Base-by-base conservation (phyloP, 1,140 invertebrate species). In the Leucophenga varia region DNA sequence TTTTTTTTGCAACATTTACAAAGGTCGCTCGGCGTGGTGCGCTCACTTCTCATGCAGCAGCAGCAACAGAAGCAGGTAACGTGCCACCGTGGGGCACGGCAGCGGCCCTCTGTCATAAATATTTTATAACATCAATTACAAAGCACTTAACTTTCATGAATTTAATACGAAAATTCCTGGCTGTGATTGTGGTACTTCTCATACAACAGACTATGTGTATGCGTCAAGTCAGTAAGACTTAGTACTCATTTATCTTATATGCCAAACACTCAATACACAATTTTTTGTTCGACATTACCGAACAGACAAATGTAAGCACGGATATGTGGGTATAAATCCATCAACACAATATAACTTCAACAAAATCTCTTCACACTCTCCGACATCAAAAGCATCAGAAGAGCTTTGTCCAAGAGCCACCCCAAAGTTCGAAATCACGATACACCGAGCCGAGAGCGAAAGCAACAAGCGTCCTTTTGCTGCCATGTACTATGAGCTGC, bases 111-210 rank as follows among this genome's bases (percentile, higher is more conserved):
- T 72, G 64, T 72, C 68, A 72, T 72, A 72, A 72, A 72, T 72
- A 68, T 72, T 72, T 72, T 72, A 72, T 72, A 69, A 72, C 64
- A 72, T 69, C 68, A 72, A 72, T 72, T 72, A 72, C 68, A 64
- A 65, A 72, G 68, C 68, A 72, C 68, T 72, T 72, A 72, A 72
- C 68, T 72, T 72, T 65, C 64, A 72, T 69, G 64, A 72, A 72
- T 72, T 72, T 72, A 71, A 71, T 71, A 71, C 67, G 55, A 59
- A 59, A 67, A 58, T 55, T 36, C 43, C 47, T 37, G 22, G 22
- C 22, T 10, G 22, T n/a, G n/a, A n/a, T n/a, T n/a, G n/a, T n/a
- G n/a, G n/a, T n/a, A n/a, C n/a, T n/a, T n/a, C n/a, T n/a, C 9
- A 18, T 18, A 28, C 25, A 44, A 37, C 39, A 37, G 9, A 20